Percentiles rank a stretch among this genome's conserved stretches.
Evolutionary conservation across 1,140 invertebrate species (phyloP).

Genomic region (Leptonema lineaticorne): DNA sequence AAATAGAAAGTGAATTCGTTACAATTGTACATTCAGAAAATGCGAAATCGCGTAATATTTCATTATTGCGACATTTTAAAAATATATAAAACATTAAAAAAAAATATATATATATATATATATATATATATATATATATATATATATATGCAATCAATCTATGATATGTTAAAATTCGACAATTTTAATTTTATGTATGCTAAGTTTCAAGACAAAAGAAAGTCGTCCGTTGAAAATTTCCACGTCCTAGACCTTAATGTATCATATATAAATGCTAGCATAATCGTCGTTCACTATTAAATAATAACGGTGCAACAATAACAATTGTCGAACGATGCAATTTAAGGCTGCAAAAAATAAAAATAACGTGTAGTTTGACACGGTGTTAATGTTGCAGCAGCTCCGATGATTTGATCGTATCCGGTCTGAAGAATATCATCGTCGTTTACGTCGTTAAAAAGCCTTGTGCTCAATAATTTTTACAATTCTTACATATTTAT

Average conservation of each 20-base stretch:
- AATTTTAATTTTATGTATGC: not conserved
- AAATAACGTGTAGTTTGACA: not conserved
- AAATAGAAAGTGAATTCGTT: no score
- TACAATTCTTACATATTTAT: not conserved
- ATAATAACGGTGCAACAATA: not conserved
- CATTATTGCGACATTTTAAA: no score
- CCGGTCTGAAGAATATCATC: not conserved
- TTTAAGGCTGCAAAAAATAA: not conserved
- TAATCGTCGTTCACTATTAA: not conserved
- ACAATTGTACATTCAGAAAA: no score
- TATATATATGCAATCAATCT: no score
- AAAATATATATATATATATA: no score
- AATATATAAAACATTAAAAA: no score
- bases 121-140: no score
- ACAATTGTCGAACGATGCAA: slow-evolving; percentile 1
- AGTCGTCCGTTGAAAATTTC: not conserved
- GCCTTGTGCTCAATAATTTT: not conserved
- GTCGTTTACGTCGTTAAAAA: not conserved
- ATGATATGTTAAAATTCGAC: not conserved
- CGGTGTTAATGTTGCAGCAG: not conserved
- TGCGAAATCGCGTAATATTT: no score
- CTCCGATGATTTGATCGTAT: not conserved
- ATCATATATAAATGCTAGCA: no score
- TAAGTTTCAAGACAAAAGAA: not conserved
- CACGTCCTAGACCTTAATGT: slow-evolving; percentile 6